phyloP scores from a whole-genome alignment of 2,888 invertebrate genomes.

The Tenthredo livida region DNA sequence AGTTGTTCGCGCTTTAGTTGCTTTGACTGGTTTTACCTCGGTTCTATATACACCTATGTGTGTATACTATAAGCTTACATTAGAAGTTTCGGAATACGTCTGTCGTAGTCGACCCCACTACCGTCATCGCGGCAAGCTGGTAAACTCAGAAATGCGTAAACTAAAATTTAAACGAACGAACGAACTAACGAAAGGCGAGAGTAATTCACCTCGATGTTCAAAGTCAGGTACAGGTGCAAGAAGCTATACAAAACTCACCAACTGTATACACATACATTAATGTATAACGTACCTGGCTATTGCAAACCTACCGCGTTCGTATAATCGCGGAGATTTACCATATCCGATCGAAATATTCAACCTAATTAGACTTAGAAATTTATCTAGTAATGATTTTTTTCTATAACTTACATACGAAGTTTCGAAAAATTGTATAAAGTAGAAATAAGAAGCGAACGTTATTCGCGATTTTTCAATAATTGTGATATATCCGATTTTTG shows the following conservation, averaged over 20 bases:
- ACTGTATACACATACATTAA: neutral
- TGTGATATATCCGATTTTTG: no score
- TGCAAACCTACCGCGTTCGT: neutral
- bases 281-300: no score
- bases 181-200: neutral
- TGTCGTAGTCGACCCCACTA: neutral
- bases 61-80: neutral
- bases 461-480: no score
- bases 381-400: neutral
- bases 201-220: neutral
- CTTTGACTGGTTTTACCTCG: conserved; percentile 1
- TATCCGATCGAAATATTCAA: neutral
- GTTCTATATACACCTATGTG: neutral
- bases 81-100: neutral
- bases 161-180: neutral
- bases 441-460: neutral
- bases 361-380: neutral
- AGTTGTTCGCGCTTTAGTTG: conserved; percentile 8
- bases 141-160: neutral
- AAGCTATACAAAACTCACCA: neutral
- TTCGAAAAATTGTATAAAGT: neutral
- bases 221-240: neutral
- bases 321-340: neutral
- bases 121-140: neutral
- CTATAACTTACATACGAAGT: neutral